A percentile compares a stretch with the other conserved stretches of the same genome.
phyloP scores from a whole-genome alignment of 1,140 invertebrate species.

The Drosophila punjabiensis region DNA sequence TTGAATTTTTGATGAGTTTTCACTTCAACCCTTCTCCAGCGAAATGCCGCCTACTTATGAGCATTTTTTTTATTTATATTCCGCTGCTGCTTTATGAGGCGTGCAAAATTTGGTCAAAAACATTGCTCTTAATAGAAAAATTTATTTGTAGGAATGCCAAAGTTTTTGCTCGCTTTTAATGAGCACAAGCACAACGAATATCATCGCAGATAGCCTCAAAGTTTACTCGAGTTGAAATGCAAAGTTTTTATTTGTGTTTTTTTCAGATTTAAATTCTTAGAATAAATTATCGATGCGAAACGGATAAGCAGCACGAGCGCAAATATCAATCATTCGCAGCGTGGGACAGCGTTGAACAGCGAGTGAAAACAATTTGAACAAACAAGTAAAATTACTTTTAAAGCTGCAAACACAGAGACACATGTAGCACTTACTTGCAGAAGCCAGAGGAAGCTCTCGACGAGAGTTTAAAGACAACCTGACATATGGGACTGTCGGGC shows the following conservation, averaged over 20 bases:
- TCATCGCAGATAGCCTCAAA: constrained; percentile 27
- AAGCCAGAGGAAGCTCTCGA: constrained; percentile 28
- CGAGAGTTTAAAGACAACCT: constrained; percentile 72
- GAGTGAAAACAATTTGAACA: constrained; percentile 57
- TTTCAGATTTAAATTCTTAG: constrained; percentile 4
- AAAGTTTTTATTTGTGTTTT: constrained; percentile 40
- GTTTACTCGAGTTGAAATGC: constrained; percentile 8
- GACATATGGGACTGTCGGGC: constrained; percentile 53
- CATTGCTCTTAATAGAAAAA: constrained; percentile 62
- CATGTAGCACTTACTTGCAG: constrained; percentile 63
- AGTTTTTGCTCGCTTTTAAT: constrained; percentile 38
- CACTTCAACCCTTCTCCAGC: constrained; percentile 40
- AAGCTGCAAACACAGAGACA: constrained; percentile 59
- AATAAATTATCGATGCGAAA: constrained; percentile 34
- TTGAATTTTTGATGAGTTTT: constrained; percentile 76
- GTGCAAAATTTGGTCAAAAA: constrained; percentile 47
- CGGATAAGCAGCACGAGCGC: constrained; percentile 10
- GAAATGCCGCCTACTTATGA: constrained; percentile 18
- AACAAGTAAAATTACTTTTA: constrained; percentile 73
- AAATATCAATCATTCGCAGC: constrained; percentile 68
- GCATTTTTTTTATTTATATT: constrained; percentile 43
- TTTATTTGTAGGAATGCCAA: constrained; percentile 44
- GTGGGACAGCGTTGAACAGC: constrained; percentile 31
- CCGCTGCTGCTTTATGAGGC: constrained; percentile 59
- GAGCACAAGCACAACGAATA: constrained; percentile 3